Evolutionary conservation across 2,113 vertebrate species (phyloP), one percentile per base, ranked within the genome.

Genomic region (Raja brachyura): DNA sequence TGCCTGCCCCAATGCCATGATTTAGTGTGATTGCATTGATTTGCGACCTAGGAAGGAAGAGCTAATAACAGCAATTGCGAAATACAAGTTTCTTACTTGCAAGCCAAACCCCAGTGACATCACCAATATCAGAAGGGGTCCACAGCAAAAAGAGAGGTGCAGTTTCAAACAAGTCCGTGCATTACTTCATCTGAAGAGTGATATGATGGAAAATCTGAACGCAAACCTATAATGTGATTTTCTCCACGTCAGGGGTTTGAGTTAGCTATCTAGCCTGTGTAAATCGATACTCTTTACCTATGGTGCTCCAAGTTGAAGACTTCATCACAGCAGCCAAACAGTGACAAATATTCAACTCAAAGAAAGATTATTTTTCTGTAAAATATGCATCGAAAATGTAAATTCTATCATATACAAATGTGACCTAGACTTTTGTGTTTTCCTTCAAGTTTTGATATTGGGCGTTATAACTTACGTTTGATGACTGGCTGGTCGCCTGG

Each of bases 401-500:
- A 61, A 61, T 14, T 61, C 25, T 28, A 22, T 22, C 78, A 22
- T 83, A 9, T 92, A 39, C 20, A 70, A 48, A 48, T 48, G 39
- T 48, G 39, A 48, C 39, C 28, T 88, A 33, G 59, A 88, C 20
- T 88, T 63, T 61, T 61, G 54, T 28, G 59, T 56, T 39, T 39
- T n/a, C 56, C 16, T 61, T 61, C 54, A 73, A 48, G 16, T 25
- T 31, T 88, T 63, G 14, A 31, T 31, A 16, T 31, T 31, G 25
- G 31, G 16, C 14, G 31, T 59, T 28, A 39, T 68, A 95, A 97
- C 97, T 97, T 96, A 99, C 98, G 98, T 99, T 96, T 99, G 99
- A 96, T 99, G 98, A 97, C 98, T 99, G 94, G 99, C 98, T 93
- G 99, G 98, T 93, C 99, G 95, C 28, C 99, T 98, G 18, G 99